Conservation (phyloP, 2,888 invertebrate species). For the Dicyrtomina minuta region DNA sequence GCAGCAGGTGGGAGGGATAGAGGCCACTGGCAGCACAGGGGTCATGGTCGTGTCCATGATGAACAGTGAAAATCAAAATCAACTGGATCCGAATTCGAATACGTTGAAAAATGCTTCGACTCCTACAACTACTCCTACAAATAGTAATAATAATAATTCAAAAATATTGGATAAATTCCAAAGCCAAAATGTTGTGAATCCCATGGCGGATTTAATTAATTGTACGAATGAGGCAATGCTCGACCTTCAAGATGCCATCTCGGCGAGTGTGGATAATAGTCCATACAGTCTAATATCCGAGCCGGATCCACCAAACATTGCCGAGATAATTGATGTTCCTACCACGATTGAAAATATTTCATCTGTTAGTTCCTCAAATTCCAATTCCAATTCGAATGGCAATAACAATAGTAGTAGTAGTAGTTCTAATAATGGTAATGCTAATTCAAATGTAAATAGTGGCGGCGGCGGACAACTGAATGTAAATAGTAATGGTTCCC, state of each 20-base stretch:
- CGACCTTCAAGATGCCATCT: conserved; percentile 49
- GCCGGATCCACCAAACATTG: conserved; percentile 43
- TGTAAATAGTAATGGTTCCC: background rate
- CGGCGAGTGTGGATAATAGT: conserved; percentile 40
- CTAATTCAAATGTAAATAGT: no score
- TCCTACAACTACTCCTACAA: background rate
- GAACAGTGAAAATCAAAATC: conserved; percentile 1
- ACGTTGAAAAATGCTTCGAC: background rate
- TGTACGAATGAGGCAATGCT: conserved; percentile 45
- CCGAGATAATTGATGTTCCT: conserved; percentile 50
- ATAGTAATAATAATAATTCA: background rate
- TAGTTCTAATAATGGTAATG: background rate
- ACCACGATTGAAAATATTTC: conserved; percentile 39
- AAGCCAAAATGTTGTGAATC: conserved; percentile 37
- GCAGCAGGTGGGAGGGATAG: no score
- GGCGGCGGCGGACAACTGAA: no score
- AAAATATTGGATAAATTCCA: conserved; percentile 12
- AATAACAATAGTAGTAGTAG: conserved; percentile 17
- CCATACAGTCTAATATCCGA: conserved; percentile 50
- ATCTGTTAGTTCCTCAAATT: conserved; percentile 24
- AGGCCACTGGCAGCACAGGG: no score
- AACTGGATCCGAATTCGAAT: no score
- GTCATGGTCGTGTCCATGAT: conserved; percentile 14
- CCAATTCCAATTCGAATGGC: conserved; percentile 11
- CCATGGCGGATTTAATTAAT: conserved; percentile 42